Base-by-base conservation (phyloP, 2,113 vertebrate genomes). In the Gymnogyps californianus region DNA sequence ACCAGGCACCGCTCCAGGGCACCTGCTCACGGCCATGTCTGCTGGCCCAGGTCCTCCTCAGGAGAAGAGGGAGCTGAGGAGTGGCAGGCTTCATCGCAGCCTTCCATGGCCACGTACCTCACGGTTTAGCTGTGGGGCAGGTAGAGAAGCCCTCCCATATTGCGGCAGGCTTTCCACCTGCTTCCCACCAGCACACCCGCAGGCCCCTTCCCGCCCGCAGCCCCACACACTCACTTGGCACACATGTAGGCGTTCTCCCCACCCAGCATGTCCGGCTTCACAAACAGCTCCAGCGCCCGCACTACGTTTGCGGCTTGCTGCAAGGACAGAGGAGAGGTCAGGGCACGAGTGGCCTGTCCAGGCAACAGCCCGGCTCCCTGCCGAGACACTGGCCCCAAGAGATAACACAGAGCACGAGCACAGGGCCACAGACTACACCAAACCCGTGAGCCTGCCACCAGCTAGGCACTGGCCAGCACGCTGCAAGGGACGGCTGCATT, bases 221-320 rank as follows among this genome's bases (percentile, higher is more conserved):
- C 49, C 52, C 80, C 24, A 1, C 54, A 34, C 10, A 98, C 99
- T 99, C 97, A 99, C 99, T 98, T 99, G 72, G 98, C 98, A 89
- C 99, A 99, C 99, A 99, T 99, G 96, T 99, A 99, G 78, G 99
- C 99, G 3, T 99, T 99, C 87, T 99, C 99, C 31, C 99, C 99
- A 3, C 98, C 99, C 87, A 99, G 98, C 69, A 99, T 92, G 16
- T 99, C 99, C 0, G 99, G 98, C 86, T 98, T 99, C 83, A 99
- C 99, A 54, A 99, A 99, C 40, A 99, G 97, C 71, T 99, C 99
- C 96, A 99, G 97, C 0, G 99, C 99, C 14, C 98, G 98, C 55
- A 98, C 98, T 1, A 99, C 99, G 87, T 99, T 99, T 6, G 98
- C 96, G 0, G 99, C 98, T 98, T 99, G 98, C 99, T 99, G 98